Conservation (phyloP, 2,888 invertebrate species). For the Perizoma affinitatum region DNA sequence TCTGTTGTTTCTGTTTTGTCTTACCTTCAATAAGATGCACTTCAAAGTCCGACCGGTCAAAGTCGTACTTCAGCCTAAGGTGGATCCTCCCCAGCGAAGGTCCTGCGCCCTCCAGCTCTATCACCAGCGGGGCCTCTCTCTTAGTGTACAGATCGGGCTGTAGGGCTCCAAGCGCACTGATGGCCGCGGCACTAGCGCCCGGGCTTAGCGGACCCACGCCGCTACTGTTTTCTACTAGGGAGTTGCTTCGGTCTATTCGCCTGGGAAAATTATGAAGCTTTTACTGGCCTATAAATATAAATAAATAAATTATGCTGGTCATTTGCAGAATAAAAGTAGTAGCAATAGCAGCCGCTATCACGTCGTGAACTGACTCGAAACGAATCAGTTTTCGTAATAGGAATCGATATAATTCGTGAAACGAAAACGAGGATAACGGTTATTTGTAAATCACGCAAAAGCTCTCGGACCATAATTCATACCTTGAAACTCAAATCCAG, state of each 20-base stretch:
- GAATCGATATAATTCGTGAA: too few relatives aligned
- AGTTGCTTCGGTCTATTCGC: conserved; percentile 82
- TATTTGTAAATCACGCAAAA: too few relatives aligned
- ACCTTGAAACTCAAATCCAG: too few relatives aligned
- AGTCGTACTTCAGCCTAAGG: conserved; percentile 93
- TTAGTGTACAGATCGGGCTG: conserved; percentile 94
- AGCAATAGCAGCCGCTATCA: too few relatives aligned
- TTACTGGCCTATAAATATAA: too few relatives aligned
- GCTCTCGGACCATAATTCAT: too few relatives aligned
- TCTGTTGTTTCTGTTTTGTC: neutral
- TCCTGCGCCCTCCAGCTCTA: conserved; percentile 85
- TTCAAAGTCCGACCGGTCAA: conserved; percentile 94
- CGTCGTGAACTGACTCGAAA: too few relatives aligned
- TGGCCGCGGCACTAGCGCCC: conserved; percentile 63
- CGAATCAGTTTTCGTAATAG: too few relatives aligned
- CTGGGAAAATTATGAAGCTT: conserved; percentile 47
- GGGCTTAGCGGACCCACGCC: conserved; percentile 73
- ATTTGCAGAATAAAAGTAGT: too few relatives aligned
- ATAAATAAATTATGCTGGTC: neutral
- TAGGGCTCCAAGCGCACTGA: conserved; percentile 88
- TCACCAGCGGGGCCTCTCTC: conserved; percentile 90
- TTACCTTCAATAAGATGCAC: conserved; percentile 96
- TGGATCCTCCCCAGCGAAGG: conserved; percentile 92
- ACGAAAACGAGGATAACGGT: too few relatives aligned
- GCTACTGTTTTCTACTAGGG: conserved; percentile 77